Evolutionary conservation across 2,888 invertebrate genomes (phyloP), one percentile per base, ranked within the genome.

Genomic region (Choristoneura rosaceana): DNA sequence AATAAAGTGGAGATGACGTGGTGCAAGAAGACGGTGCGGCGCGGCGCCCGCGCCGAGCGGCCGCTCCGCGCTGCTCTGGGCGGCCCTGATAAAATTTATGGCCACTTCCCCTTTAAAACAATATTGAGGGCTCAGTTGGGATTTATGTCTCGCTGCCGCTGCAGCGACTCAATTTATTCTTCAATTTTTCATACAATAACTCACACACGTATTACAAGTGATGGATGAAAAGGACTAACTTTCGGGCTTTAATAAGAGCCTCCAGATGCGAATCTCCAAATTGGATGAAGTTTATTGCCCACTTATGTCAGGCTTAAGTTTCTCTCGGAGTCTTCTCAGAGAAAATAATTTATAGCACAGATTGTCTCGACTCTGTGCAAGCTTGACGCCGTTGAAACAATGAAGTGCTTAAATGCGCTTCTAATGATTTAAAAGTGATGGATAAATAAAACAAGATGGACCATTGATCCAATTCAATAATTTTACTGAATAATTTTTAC

Each of bases 61-160:
- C 52, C 52, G 52, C 69, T 59, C 68, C 65, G 74, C 74, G 84
- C 86, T 79, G 83, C 82, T 82, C 89, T 92, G 92, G 88, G 89
- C 90, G 89, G 90, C 89, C 90, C 91, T 92, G 94, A 94, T 94
- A 94, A 93, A 94, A 94, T 94, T 94, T 94, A 94, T 94, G 94
- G 93, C 93, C 92, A 93, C 93, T 92, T 93, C 93, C 94, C 92
- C 93, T 94, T 94, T 94, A 94, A 94, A 94, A 94, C 94, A 94
- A 94, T 94, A 94, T 94, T 94, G 94, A 94, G 93, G 94, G 94
- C 93, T 94, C 94, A 92, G 93, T 93, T 93, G 92, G 93, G 94
- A 94, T 94, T 94, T 94, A 94, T 94, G 93, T 93, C 93, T 93
- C 91, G 93, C 93, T 92, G 93, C 92, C 89, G 92, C 90, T 92